Evolutionary conservation across 2,797 vertebrate genomes (phyloP).

Genomic region (Sciurus vulgaris): DNA sequence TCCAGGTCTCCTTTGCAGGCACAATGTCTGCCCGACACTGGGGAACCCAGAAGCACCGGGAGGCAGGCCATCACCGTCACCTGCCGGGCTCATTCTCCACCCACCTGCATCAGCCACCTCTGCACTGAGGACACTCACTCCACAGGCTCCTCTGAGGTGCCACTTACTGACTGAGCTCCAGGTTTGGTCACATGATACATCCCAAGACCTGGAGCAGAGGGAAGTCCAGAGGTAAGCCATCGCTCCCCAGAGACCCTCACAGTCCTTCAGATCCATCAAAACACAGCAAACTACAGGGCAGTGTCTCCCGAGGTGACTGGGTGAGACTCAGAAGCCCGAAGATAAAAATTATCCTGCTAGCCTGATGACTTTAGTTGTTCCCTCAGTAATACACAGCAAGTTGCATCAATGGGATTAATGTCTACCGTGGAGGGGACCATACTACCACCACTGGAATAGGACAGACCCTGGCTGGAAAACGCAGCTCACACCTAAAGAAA

Average conservation of each 20-base stretch:
- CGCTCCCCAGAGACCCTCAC: background rate
- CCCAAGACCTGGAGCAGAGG: background rate
- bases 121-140: background rate
- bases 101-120: background rate
- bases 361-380: background rate
- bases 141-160: background rate
- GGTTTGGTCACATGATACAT: background rate
- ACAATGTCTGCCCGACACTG: background rate
- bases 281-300: background rate
- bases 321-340: background rate
- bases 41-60: background rate
- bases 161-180: background rate
- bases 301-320: background rate
- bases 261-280: background rate
- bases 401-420: background rate
- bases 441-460: background rate
- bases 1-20: background rate
- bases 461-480: background rate
- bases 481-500: background rate
- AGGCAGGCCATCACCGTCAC: background rate
- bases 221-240: background rate
- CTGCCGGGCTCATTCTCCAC: accelerated
- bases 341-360: background rate
- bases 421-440: background rate
- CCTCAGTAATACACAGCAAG: background rate